phyloP scores from a whole-genome alignment of 2,888 invertebrate species.

The Mechanitis mazaeus region DNA sequence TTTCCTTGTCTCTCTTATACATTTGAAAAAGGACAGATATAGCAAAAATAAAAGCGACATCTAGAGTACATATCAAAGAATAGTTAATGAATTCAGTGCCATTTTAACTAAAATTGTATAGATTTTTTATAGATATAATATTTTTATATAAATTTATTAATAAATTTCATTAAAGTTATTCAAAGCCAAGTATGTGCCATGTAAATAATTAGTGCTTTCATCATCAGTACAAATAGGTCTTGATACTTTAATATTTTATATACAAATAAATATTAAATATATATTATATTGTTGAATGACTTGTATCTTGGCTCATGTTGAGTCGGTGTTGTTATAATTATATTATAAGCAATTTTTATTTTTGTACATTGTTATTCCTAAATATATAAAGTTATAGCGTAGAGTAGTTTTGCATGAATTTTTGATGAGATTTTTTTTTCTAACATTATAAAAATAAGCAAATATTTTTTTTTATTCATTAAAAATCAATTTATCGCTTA shows the following conservation, averaged over 20 bases:
- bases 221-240: conserved; percentile 53
- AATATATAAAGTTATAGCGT: conserved; percentile 14
- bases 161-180: conserved; percentile 14
- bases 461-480: too few relatives aligned
- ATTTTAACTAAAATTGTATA: conserved; percentile 45
- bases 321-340: conserved; percentile 43
- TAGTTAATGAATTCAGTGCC: conserved; percentile 46
- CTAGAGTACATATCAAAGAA: conserved; percentile 6
- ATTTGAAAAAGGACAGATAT: too few relatives aligned
- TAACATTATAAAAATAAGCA: too few relatives aligned
- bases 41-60: conserved; percentile 8
- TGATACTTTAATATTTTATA: conserved; percentile 29
- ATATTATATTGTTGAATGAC: conserved; percentile 48
- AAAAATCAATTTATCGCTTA: too few relatives aligned
- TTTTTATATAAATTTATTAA: not conserved
- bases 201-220: conserved; percentile 52
- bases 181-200: conserved; percentile 65
- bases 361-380: conserved; percentile 23
- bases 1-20: too few relatives aligned
- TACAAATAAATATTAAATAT: conserved; percentile 36
- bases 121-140: conserved; percentile 29
- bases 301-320: conserved; percentile 65
- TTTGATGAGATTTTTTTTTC: too few relatives aligned
- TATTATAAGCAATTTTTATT: conserved; percentile 34
- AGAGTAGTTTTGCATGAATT: too few relatives aligned